Evolutionary conservation across 2,113 vertebrate species (phyloP).

Genomic region (Bufo gargarizans): DNA sequence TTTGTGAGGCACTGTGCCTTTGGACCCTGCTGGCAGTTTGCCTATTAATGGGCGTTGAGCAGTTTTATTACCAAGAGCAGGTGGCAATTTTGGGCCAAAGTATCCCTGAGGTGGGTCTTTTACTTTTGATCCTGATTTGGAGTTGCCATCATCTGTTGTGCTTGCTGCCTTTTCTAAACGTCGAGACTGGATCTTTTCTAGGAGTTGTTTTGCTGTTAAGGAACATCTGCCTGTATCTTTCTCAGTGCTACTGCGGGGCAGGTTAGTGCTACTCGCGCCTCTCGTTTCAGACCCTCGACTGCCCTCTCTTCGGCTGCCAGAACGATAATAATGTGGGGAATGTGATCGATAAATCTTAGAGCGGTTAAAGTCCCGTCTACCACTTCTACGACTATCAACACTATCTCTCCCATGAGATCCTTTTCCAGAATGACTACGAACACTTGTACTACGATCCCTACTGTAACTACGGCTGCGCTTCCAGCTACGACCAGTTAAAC

Average conservation of each 20-base stretch:
- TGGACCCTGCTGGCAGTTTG: slow-evolving; percentile 87
- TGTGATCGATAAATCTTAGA: slow-evolving; percentile 95
- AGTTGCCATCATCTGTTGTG: slow-evolving; percentile 71
- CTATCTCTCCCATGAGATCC: slow-evolving; percentile 79
- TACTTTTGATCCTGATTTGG: slow-evolving; percentile 87
- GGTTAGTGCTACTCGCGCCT: slow-evolving; percentile 65
- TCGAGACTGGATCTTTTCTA: slow-evolving; percentile 92
- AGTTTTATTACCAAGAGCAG: slow-evolving; percentile 86
- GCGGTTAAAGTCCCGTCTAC: slow-evolving; percentile 88
- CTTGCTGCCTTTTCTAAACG: slow-evolving; percentile 77
- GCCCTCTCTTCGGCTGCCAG: slow-evolving; percentile 65
- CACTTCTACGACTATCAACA: slow-evolving; percentile 73
- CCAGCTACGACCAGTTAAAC: slow-evolving; percentile 75
- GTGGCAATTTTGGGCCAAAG: slow-evolving; percentile 96
- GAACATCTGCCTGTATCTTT: slow-evolving; percentile 85
- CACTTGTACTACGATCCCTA: slow-evolving; percentile 80
- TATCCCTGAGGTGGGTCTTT: slow-evolving; percentile 97
- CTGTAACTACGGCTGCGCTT: slow-evolving; percentile 88
- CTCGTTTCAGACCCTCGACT: slow-evolving; percentile 74
- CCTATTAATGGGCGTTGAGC: slow-evolving; percentile 93
- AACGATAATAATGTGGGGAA: slow-evolving; percentile 83
- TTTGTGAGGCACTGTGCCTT: slow-evolving; percentile 73
- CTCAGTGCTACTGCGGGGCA: slow-evolving; percentile 68
- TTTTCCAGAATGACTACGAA: slow-evolving; percentile 82
- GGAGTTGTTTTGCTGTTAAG: slow-evolving; percentile 87